phyloP scores from a whole-genome alignment of 2,113 vertebrate genomes.

The Phylloscopus trochiloides region DNA sequence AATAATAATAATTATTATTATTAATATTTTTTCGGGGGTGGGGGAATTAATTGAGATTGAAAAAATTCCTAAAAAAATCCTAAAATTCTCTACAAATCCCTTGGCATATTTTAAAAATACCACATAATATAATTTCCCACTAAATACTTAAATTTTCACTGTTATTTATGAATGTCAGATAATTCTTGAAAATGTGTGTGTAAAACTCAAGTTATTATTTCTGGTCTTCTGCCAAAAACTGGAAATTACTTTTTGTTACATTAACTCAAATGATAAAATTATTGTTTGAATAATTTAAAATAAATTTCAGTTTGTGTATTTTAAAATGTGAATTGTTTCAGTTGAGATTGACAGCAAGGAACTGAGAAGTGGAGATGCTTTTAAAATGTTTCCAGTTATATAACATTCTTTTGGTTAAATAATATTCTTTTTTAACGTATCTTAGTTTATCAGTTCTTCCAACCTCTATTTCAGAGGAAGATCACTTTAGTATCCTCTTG shows the following conservation, averaged over 20 bases:
- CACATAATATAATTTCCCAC: neutral
- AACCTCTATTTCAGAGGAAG: neutral
- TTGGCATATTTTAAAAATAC: neutral
- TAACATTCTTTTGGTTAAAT: neutral
- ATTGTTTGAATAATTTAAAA: neutral
- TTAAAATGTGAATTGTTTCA: neutral
- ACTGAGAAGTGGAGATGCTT: neutral
- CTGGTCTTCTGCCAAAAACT: neutral
- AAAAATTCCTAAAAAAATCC: neutral
- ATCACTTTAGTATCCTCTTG: neutral
- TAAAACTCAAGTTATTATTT: neutral
- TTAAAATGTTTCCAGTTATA: neutral
- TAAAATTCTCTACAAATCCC: neutral
- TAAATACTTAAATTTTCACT: neutral
- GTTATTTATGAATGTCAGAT: neutral
- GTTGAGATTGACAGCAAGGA: neutral
- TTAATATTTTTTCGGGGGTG: accelerated
- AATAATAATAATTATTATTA: too few relatives aligned
- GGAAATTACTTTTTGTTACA: neutral
- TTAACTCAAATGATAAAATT: neutral
- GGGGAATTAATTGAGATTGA: neutral
- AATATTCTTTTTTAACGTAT: neutral
- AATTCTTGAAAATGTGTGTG: neutral
- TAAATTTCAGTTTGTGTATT: neutral
- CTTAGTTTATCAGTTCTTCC: neutral